Evolutionary conservation across 2,797 vertebrate genomes (phyloP).

Genomic region (Momotus momota): DNA sequence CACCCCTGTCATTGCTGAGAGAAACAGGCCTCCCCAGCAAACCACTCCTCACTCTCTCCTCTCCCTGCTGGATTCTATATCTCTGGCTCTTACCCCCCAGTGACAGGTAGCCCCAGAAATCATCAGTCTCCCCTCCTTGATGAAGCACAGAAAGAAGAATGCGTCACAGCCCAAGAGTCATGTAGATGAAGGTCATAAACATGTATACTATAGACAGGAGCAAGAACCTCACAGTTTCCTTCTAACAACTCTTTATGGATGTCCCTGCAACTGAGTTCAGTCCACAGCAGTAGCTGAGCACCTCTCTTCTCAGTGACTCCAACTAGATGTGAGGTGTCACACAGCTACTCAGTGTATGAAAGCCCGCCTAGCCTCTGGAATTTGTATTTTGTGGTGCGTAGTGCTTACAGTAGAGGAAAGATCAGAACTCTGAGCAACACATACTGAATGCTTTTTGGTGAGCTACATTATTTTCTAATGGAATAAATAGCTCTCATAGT

Average conservation of each 20-base stretch:
- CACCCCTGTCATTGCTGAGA: not conserved
- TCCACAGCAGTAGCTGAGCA: not conserved
- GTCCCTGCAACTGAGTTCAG: not conserved
- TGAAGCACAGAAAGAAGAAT: not conserved
- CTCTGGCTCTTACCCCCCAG: not conserved
- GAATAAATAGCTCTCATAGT: not conserved
- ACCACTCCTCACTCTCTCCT: not conserved
- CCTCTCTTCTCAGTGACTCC: not conserved
- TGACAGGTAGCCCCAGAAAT: not conserved
- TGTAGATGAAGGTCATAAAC: not conserved
- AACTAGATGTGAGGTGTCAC: not conserved
- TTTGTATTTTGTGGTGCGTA: not conserved
- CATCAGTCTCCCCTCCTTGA: not conserved
- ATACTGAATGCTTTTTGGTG: not conserved
- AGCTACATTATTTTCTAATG: not conserved
- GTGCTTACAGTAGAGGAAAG: not conserved
- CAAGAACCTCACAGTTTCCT: not conserved
- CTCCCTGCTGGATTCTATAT: not conserved
- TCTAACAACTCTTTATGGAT: not conserved
- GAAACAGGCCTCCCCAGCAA: accelerated
- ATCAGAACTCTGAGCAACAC: not conserved
- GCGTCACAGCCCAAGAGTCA: not conserved
- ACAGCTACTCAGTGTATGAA: accelerated
- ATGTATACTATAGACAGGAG: not conserved
- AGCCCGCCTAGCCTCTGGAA: not conserved